Base-by-base conservation (phyloP, 2,113 vertebrate species). In the Amblyornis subalaris region DNA sequence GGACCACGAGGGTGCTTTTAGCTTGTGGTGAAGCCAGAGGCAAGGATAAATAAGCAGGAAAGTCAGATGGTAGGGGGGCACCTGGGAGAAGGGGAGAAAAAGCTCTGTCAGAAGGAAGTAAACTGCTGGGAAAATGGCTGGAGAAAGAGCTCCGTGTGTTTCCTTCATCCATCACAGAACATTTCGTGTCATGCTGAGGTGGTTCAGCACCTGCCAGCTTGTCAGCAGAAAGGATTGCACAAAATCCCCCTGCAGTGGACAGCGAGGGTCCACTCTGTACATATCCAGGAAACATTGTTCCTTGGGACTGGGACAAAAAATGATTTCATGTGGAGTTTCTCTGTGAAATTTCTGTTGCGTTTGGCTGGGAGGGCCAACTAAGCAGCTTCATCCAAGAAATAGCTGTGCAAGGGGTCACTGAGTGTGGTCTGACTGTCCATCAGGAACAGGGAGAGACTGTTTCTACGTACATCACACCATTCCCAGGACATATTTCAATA, bases 271-370 rank as follows among this genome's bases (percentile, higher is more conserved):
- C 29, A 6, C 24, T 65, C 81, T 60, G 53, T 28, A 31, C 21
- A 4, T 11, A 1, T 3, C 2, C 14, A 36, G 26, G 58, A 85
- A 76, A 35, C 0, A 1, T 20, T 18, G 14, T 54, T 51, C 35
- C n/a, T 57, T 15, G 28, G 69, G 67, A 61, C 57, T 12, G 7
- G 26, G 15, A 28, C 26, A 13, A 57, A 64, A 58, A 66, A 50
- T 10, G 1, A 55, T 24, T 38, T 66, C 2, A 9, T 14, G 79
- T 54, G 75, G 72, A 14, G 26, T 48, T 84, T 87, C 13, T 42
- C 36, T 57, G 64, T 55, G 58, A 75, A 69, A 76, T 82, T 38
- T 90, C 81, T 69, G 42, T 45, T 93, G 64, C 15, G 12, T 84
- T 95, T 48, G 13, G 45, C 55, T 80, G 31, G 26, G 53, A 74